A percentile compares a stretch with the other conserved stretches of the same genome.
Evolutionary conservation across 2,888 invertebrate genomes (phyloP).

Genomic region (Hyposoter didymator): DNA sequence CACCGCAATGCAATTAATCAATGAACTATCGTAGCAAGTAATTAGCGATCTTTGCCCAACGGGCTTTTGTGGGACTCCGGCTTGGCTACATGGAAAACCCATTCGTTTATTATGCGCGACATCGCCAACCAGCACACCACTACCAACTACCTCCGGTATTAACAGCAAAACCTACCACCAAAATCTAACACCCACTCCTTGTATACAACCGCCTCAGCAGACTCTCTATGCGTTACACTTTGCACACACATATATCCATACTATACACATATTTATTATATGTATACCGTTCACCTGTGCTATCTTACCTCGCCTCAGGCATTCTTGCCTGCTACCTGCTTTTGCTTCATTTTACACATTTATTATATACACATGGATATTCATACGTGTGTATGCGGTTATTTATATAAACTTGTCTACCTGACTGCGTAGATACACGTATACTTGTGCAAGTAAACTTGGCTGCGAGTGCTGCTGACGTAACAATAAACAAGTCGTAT

Average conservation of each 20-base stretch:
- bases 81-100: constrained; percentile 73
- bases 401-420: background rate
- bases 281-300: constrained; percentile 33
- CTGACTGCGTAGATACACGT: background rate
- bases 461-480: constrained; percentile 50
- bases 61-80: constrained; percentile 39
- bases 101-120: constrained; percentile 74
- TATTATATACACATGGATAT: constrained; percentile 16
- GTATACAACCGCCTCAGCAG: background rate
- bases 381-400: background rate
- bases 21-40: constrained; percentile 67
- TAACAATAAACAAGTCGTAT: constrained; percentile 67
- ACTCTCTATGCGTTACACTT: background rate
- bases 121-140: constrained; percentile 16
- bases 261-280: constrained; percentile 18
- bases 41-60: constrained; percentile 66
- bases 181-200: constrained; percentile 48
- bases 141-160: constrained; percentile 16
- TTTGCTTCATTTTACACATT: constrained; percentile 29
- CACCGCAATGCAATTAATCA: constrained; percentile 70
- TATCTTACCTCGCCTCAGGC: constrained; percentile 57
- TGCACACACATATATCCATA: constrained; percentile 9
- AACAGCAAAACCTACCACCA: constrained; percentile 53
- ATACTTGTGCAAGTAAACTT: background rate
- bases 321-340: constrained; percentile 35